Percentiles rank a stretch among this genome's conserved stretches.
phyloP scores from a whole-genome alignment of 2,113 vertebrate species.

The Aspiorhynchus laticeps region DNA sequence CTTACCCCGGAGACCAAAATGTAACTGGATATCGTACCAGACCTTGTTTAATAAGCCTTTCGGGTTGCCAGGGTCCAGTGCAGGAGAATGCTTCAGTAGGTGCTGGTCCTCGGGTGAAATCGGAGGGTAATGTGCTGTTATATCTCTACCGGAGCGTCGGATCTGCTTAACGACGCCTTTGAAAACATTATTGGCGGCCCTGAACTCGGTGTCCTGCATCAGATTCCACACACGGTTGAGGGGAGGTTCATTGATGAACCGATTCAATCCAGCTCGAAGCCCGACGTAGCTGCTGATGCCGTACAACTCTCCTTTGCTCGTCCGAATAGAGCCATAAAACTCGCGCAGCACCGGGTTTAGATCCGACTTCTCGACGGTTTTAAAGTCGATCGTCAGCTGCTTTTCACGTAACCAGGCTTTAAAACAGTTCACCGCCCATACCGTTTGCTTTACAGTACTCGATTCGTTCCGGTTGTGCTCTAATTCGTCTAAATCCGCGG shows the following conservation, averaged over 20 bases:
- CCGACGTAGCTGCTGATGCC: conserved; percentile 42
- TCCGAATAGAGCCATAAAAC: conserved; percentile 34
- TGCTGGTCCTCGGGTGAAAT: conserved; percentile 37
- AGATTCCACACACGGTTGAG: conserved; percentile 21
- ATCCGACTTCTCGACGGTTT: conserved; percentile 24
- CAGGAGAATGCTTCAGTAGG: conserved; percentile 23
- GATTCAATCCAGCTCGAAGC: conserved; percentile 31
- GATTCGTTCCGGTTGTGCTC: conserved; percentile 26
- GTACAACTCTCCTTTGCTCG: conserved; percentile 30
- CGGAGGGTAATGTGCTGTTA: conserved; percentile 30
- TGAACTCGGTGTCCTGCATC: conserved; percentile 45
- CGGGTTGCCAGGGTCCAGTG: conserved; percentile 25
- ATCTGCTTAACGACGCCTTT: conserved; percentile 42
- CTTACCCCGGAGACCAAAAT: conserved; percentile 34
- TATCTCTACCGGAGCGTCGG: conserved; percentile 23
- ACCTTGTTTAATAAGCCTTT: conserved; percentile 40
- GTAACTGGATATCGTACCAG: conserved; percentile 43
- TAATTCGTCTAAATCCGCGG: conserved; percentile 18
- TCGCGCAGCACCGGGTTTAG: conserved; percentile 3
- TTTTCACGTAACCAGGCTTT: conserved; percentile 34
- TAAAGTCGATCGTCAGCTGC: conserved; percentile 10
- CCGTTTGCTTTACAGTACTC: conserved; percentile 25
- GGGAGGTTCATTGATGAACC: conserved; percentile 38
- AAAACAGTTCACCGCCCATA: conserved; percentile 45
- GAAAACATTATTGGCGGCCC: conserved; percentile 37